phyloP scores from a whole-genome alignment of 1,140 invertebrate species.

The Halictus rubicundus region DNA sequence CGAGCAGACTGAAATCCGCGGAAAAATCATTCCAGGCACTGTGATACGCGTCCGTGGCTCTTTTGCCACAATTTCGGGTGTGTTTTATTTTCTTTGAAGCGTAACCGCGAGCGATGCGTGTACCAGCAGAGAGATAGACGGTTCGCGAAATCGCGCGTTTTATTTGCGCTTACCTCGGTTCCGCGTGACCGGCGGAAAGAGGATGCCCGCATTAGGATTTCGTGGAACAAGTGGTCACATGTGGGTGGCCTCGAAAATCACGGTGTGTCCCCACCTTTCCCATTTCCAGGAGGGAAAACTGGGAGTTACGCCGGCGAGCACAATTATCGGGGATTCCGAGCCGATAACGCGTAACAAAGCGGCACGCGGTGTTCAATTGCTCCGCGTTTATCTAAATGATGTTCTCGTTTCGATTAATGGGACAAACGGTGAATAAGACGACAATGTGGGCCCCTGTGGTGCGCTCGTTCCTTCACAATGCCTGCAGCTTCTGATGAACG shows the following conservation, averaged over 20 bases:
- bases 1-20: too few relatives aligned
- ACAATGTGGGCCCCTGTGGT: background rate
- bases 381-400: constrained; percentile 21
- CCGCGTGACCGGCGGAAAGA: constrained; percentile 29
- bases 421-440: background rate
- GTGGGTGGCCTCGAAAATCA: too few relatives aligned
- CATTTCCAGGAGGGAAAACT: background rate
- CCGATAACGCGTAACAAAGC: background rate
- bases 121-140: constrained; percentile 3
- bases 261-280: background rate
- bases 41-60: too few relatives aligned
- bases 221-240: background rate
- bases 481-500: too few relatives aligned
- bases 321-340: constrained; percentile 3
- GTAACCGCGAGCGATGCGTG: background rate
- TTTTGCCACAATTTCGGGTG: too few relatives aligned
- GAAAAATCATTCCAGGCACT: too few relatives aligned
- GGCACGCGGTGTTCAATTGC: background rate
- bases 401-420: background rate
- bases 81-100: background rate
- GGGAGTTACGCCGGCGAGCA: background rate
- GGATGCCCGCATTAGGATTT: constrained; percentile 47
- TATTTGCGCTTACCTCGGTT: constrained; percentile 43
- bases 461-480: too few relatives aligned
- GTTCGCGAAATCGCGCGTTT: constrained; percentile 43